phyloP scores from a whole-genome alignment of 2,888 invertebrate species.

The Reticulitermes lucifugus region DNA sequence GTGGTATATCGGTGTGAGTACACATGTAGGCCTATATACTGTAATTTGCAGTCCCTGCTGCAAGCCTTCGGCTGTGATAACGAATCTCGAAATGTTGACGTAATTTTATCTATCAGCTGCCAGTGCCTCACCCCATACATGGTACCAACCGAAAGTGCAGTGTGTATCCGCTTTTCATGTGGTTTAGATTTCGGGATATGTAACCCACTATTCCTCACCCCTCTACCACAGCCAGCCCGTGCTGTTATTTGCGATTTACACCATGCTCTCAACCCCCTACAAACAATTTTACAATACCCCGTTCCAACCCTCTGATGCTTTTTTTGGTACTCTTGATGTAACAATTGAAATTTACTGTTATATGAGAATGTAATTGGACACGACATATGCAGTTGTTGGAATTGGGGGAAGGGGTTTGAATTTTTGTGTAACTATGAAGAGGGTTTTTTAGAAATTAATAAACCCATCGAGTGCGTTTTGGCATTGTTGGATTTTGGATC shows the following conservation, averaged over 20 bases:
- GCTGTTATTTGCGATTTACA: conserved; percentile 29
- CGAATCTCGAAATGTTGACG: conserved; percentile 19
- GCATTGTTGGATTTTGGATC: neutral
- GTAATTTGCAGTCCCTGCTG: conserved; percentile 9
- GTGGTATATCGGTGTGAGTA: neutral
- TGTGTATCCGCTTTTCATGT: conserved; percentile 27
- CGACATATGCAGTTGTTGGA: neutral
- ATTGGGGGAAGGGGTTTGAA: neutral
- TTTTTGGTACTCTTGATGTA: conserved; percentile 12
- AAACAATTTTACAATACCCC: neutral
- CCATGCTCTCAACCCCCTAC: neutral
- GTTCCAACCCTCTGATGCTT: neutral
- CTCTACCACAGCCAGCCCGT: neutral
- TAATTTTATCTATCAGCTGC: conserved; percentile 8
- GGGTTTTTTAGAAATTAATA: conserved; percentile 21
- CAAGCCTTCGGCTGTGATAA: neutral
- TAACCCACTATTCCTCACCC: neutral
- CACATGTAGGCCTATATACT: neutral
- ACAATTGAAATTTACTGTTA: conserved; percentile 23
- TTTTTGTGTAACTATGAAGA: conserved; percentile 9
- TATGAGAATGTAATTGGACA: neutral
- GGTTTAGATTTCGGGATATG: conserved; percentile 32
- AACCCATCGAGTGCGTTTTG: conserved; percentile 10
- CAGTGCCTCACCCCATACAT: neutral
- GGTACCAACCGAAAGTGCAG: too few relatives aligned